phyloP scores from a whole-genome alignment of 2,113 vertebrate species.

The Ailuropoda melanoleuca region DNA sequence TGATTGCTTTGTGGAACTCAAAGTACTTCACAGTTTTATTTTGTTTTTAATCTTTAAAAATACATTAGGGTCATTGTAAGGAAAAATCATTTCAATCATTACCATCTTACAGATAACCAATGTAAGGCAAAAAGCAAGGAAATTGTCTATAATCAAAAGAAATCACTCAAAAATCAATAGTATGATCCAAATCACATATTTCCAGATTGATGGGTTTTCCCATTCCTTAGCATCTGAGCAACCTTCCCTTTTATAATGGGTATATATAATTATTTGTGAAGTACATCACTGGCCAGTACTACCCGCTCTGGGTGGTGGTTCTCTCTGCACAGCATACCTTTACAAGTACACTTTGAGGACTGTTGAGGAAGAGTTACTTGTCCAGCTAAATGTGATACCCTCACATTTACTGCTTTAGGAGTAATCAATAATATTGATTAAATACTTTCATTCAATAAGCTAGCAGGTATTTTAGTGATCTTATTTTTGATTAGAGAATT shows the following conservation, averaged over 20 bases:
- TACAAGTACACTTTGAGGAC: not conserved
- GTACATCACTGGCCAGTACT: not conserved
- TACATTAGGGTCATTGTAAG: not conserved
- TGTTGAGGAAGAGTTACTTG: not conserved
- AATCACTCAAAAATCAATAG: not conserved
- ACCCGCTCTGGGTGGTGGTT: not conserved
- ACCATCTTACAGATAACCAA: not conserved
- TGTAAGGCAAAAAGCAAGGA: not conserved
- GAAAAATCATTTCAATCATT: not conserved
- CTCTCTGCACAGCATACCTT: not conserved
- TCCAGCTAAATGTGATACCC: not conserved
- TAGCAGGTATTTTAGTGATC: not conserved
- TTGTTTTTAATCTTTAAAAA: not conserved
- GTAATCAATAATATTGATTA: not conserved
- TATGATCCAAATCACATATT: not conserved
- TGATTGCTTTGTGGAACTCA: not conserved
- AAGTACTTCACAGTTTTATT: conserved; percentile 31
- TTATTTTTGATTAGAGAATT: not conserved
- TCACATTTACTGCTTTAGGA: not conserved
- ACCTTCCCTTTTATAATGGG: not conserved
- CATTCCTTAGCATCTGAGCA: not conserved
- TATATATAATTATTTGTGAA: not conserved
- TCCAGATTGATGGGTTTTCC: not conserved
- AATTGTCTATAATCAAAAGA: not conserved
- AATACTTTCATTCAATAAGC: not conserved